These are phyloP conservation scores for Eulemur mongoz DNA, from an alignment of 2,797 vertebrate genomes.

Conservation along the genomic window DNA sequence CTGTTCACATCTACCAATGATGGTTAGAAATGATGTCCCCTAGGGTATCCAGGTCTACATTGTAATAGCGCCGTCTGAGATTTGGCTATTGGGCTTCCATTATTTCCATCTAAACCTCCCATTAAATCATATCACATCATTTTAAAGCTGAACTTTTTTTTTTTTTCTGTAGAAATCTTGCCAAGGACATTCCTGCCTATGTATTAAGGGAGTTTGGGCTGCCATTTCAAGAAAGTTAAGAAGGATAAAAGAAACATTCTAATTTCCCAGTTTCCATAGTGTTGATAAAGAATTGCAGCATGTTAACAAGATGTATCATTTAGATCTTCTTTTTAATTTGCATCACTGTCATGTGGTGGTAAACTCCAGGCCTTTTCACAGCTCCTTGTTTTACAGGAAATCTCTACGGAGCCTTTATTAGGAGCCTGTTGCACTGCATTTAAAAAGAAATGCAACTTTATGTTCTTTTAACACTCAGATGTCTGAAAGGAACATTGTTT, in stretches of 20 bases:
- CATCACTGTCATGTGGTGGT: slow-evolving; percentile 4
- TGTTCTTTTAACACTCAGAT: slow-evolving; percentile 17
- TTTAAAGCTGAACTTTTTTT: neutral
- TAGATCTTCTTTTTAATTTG: slow-evolving; percentile 45
- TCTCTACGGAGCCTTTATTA: slow-evolving; percentile 41
- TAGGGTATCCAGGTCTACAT: neutral
- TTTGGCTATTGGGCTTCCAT: neutral
- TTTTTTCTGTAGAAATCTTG: slow-evolving; percentile 7
- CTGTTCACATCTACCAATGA: neutral
- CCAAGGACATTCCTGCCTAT: slow-evolving; percentile 41
- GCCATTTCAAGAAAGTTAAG: slow-evolving; percentile 39
- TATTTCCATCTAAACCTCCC: neutral
- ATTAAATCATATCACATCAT: slow-evolving; percentile 33
- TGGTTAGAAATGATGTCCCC: neutral
- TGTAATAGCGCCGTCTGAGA: neutral
- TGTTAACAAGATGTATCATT: neutral
- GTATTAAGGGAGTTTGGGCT: slow-evolving; percentile 27
- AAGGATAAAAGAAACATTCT: neutral
- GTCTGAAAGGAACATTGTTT: slow-evolving; percentile 60
- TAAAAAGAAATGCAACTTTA: slow-evolving; percentile 52
- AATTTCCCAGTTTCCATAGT: neutral
- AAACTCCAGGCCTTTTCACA: neutral
- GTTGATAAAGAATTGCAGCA: neutral
- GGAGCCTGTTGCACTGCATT: neutral
- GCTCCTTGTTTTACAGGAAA: slow-evolving; percentile 28